Conservation (phyloP, 2,888 invertebrate genomes). For the Pristionchus mayeri region DNA sequence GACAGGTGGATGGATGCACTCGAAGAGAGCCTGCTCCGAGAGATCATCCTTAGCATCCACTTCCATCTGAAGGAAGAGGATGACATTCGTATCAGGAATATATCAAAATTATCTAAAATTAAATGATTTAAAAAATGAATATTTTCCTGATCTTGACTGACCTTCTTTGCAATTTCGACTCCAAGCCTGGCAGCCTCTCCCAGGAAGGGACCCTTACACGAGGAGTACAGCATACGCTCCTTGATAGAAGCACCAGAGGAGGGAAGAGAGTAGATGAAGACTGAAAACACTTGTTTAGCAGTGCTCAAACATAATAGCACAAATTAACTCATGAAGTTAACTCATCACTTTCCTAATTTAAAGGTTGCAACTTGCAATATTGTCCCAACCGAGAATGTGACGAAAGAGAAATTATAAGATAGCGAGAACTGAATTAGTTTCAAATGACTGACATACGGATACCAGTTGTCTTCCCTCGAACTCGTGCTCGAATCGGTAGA, state of each 20-base stretch:
- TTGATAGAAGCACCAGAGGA: constrained; percentile 93
- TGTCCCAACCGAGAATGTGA: too few species aligned
- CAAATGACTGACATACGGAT: constrained; percentile 83
- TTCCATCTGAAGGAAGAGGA: constrained; percentile 77
- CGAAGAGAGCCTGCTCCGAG: constrained; percentile 94
- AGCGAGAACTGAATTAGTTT: too few species aligned
- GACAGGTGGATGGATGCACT: constrained; percentile 82
- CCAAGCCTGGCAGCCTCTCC: constrained; percentile 85
- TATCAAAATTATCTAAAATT: background rate
- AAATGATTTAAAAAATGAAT: background rate
- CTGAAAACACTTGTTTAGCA: too few species aligned
- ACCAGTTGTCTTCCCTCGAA: constrained; percentile 92
- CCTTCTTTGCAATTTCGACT: constrained; percentile 89
- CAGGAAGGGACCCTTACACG: constrained; percentile 93
- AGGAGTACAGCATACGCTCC: constrained; percentile 98
- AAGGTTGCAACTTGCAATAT: too few species aligned
- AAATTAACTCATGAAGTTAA: too few species aligned
- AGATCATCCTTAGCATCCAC: constrained; percentile 92
- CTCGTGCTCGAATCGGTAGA: constrained; percentile 91
- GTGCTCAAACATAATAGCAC: too few species aligned
- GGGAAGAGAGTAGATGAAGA: constrained; percentile 99
- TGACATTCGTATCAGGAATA: background rate
- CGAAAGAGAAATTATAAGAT: too few species aligned
- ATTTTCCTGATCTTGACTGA: constrained; percentile 76
- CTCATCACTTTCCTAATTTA: too few species aligned